A percentile compares a stretch with the other conserved stretches of the same genome.
Evolutionary conservation across 2,113 vertebrate species (phyloP).

Genomic region (Dasyornis broadbenti): DNA sequence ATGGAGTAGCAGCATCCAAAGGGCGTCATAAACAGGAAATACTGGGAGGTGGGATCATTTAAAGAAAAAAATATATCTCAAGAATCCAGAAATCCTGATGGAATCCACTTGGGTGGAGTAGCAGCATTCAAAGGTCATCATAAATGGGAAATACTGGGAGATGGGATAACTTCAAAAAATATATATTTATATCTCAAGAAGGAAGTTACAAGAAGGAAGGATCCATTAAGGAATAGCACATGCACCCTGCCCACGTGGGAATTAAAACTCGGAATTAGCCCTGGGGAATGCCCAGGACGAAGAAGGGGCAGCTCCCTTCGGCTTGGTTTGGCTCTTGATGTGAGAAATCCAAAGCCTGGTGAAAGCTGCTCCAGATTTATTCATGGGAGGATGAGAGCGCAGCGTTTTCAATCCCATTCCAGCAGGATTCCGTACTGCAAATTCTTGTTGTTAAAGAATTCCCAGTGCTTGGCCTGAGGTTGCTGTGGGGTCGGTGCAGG

Average conservation of each 20-base stretch:
- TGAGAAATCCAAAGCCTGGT: background rate
- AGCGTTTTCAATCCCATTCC: background rate
- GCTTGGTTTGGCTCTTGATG: background rate
- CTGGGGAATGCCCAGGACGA: background rate
- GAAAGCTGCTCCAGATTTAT: background rate
- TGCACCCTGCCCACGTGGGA: background rate
- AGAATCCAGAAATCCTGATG: background rate
- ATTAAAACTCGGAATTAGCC: background rate
- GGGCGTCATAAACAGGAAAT: background rate
- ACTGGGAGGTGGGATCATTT: background rate
- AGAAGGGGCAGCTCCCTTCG: background rate
- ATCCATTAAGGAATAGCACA: background rate
- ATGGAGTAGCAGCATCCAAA: background rate
- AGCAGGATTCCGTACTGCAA: background rate
- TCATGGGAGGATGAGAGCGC: accelerated
- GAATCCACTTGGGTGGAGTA: too few relatives aligned
- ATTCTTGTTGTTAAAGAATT: accelerated
- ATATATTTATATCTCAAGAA: background rate
- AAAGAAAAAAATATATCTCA: too few relatives aligned
- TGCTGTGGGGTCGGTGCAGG: background rate
- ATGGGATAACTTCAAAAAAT: too few relatives aligned
- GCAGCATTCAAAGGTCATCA: background rate
- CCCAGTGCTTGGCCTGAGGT: background rate
- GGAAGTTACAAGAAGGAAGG: background rate
- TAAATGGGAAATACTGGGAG: background rate